Conservation (phyloP, 2,797 vertebrate species). For the Psittacula derbiana region DNA sequence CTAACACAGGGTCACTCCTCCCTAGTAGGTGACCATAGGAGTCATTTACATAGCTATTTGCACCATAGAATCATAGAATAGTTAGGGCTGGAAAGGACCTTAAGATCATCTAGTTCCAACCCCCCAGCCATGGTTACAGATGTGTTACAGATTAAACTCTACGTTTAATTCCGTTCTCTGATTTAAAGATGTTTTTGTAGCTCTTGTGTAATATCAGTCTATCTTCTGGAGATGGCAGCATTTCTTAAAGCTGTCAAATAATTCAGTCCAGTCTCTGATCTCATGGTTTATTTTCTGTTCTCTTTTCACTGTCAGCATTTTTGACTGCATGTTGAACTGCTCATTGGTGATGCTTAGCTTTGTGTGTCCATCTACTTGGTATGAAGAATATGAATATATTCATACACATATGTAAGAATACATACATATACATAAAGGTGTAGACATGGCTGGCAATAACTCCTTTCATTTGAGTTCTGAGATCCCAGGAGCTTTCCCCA, state of each 20-base stretch:
- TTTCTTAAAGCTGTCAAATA: slow-evolving; percentile 7
- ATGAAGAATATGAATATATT: neutral
- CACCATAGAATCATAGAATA: neutral
- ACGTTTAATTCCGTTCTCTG: neutral
- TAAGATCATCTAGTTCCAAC: neutral
- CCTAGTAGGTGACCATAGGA: neutral
- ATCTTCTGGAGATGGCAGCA: slow-evolving; percentile 35
- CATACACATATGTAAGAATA: neutral
- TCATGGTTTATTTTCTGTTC: neutral
- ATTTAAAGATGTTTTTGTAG: neutral
- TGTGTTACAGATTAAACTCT: neutral
- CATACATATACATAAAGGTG: neutral
- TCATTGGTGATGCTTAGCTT: neutral
- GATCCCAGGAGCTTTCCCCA: neutral
- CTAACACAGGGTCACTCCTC: neutral
- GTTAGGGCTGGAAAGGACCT: neutral
- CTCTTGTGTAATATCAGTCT: neutral
- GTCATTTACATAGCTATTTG: neutral
- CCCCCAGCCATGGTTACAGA: no score
- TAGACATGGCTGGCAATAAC: neutral
- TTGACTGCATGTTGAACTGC: neutral
- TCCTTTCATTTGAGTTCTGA: neutral
- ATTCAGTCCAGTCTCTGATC: neutral
- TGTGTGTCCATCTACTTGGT: neutral
- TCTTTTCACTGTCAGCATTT: neutral